A percentile compares a stretch with the other conserved stretches of the same genome.
These are phyloP conservation scores for Neosilurus mollespiculum DNA, from an alignment of 2,797 vertebrate species.

Conservation along the genomic window DNA sequence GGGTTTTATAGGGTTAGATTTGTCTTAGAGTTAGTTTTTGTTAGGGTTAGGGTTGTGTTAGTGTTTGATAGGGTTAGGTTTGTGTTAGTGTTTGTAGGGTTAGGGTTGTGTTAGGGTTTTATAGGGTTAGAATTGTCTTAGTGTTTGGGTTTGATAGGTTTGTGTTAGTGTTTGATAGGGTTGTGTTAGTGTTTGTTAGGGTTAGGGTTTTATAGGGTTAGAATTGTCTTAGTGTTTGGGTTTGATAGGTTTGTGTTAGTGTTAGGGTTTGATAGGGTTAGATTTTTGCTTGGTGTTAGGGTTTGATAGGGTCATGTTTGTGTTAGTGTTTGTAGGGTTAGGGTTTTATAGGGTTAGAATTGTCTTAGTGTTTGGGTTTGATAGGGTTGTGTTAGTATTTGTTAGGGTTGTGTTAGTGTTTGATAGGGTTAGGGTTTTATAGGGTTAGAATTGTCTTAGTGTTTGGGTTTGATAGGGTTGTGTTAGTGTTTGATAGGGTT, in stretches of 20 bases:
- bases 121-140: background rate
- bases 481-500: background rate
- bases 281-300: fast-evolving
- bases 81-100: background rate
- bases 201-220: background rate
- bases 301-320: fast-evolving
- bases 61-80: fast-evolving
- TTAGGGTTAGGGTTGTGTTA: background rate
- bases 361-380: background rate
- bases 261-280: background rate
- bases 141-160: background rate
- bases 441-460: background rate
- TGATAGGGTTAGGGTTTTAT: background rate
- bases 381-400: background rate
- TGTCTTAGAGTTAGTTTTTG: background rate
- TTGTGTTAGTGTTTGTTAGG: fast-evolving
- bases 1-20: background rate
- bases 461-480: background rate
- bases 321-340: too few species aligned
- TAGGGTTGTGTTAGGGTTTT: background rate
- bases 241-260: background rate
- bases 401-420: background rate
- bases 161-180: fast-evolving
- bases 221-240: background rate
- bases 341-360: background rate